phyloP scores from a whole-genome alignment of 1,140 invertebrate species.

The Aphaenogaster floridana region DNA sequence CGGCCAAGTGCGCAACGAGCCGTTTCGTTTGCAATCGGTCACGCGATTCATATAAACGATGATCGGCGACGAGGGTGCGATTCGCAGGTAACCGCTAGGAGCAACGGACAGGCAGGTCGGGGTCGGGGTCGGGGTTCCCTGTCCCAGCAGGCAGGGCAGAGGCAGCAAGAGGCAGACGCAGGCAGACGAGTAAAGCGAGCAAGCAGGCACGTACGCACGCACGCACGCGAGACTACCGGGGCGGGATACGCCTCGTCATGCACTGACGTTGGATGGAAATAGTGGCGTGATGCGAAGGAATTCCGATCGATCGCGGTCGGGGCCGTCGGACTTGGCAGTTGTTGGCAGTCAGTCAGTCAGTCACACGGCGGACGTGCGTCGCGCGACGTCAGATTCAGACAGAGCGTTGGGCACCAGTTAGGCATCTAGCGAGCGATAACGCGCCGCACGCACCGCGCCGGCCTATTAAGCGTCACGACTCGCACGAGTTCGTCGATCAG shows the following conservation, averaged over 20 bases:
- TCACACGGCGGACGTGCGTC: slow-evolving; percentile 41
- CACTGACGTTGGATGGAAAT: slow-evolving; percentile 49
- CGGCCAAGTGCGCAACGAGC: too few species aligned
- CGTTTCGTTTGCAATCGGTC: too few species aligned
- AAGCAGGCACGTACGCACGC: not conserved
- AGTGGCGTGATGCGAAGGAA: slow-evolving; percentile 74
- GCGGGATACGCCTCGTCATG: slow-evolving; percentile 51
- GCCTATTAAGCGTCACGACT: slow-evolving; percentile 3
- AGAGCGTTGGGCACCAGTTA: too few species aligned
- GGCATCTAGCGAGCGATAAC: not conserved
- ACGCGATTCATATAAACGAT: too few species aligned
- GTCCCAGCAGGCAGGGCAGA: not conserved
- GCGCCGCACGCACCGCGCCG: not conserved
- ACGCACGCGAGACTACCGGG: not conserved
- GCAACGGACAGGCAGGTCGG: too few species aligned
- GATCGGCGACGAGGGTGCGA: too few species aligned
- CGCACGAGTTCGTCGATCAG: not conserved
- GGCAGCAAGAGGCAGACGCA: too few species aligned
- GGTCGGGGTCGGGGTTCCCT: too few species aligned
- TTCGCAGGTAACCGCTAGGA: too few species aligned
- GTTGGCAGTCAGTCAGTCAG: slow-evolving; percentile 72
- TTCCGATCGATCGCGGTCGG: slow-evolving; percentile 68
- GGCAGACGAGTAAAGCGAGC: too few species aligned
- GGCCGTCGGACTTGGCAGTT: slow-evolving; percentile 71
- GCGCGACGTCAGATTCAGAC: not conserved